Base-by-base conservation (phyloP, 2,113 vertebrate genomes). In the Xiphophorus couchianus region DNA sequence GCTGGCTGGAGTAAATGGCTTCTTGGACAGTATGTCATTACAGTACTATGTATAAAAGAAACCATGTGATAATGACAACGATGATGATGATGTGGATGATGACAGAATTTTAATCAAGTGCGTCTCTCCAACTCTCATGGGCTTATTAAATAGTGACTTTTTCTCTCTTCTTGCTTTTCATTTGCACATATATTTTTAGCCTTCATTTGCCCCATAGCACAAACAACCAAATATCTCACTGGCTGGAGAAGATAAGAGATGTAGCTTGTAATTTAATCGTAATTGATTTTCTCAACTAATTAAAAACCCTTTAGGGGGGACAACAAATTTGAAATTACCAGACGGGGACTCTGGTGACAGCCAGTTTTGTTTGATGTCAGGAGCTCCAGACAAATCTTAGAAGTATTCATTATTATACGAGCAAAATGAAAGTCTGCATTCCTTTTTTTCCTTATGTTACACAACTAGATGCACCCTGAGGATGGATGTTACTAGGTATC, bases 251-350 rank as follows among this genome's bases (percentile, higher is more conserved):
- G 88, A 92, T 89, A 86, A 86, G 77, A 82, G 54, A 39, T 51
- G 78, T 86, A 81, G 75, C 67, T 63, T 65, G 58, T 80, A 70
- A 78, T 88, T 69, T 70, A 70, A 65, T 74, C 48, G 73, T 81
- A 82, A 91, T 82, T 81, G 85, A 89, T 91, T 85, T 89, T 84
- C 72, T 81, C 70, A 39, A 84, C 71, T 89, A 88, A 86, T 83
- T 84, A 85, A 84, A 86, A 83, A 78, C 6, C 76, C 86, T 84
- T 77, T 64, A 74, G 74, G 80, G 69, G 25, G 70, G 62, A 74
- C 30, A 83, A 74, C 60, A 54, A 73, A 44, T 66, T 76, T 17
- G 25, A 48, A 76, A 81, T 83, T 54, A 51, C 73, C 37, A 70
- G 66, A 48, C 25, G 5, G 44, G 30, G 51, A 75, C 66, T 84